Conservation (phyloP, 23 tunicate genomes). For the Trididemnum nubilum region DNA sequence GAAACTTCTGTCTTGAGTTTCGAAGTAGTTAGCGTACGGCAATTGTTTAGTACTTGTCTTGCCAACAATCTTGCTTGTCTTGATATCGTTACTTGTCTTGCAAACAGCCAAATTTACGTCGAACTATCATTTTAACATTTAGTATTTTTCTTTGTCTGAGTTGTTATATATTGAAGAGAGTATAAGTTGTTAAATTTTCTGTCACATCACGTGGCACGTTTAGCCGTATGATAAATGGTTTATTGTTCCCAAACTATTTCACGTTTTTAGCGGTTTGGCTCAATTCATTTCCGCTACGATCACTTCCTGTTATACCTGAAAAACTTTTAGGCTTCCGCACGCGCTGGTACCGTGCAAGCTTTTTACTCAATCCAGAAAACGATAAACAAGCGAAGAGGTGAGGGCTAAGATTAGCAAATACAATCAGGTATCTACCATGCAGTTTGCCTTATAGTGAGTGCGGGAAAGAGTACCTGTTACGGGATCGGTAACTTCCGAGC, state of each 20-base stretch:
- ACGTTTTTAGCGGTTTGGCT: conserved; percentile 28
- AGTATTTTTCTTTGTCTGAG: too few species aligned
- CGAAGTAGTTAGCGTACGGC: too few species aligned
- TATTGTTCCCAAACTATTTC: conserved; percentile 30
- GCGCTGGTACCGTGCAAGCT: background rate
- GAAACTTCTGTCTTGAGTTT: too few species aligned
- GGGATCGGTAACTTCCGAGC: too few species aligned
- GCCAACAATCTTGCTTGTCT: too few species aligned
- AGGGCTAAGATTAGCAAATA: background rate
- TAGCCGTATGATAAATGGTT: conserved; percentile 22
- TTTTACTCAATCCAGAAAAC: background rate
- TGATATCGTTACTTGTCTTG: too few species aligned
- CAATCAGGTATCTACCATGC: too few species aligned
- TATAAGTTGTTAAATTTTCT: background rate
- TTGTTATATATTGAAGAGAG: background rate
- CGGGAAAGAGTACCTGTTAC: background rate
- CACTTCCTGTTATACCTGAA: conserved; percentile 27
- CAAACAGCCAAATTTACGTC: too few species aligned
- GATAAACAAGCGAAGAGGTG: background rate
- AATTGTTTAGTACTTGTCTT: too few species aligned
- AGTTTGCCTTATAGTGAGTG: background rate
- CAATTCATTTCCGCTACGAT: background rate
- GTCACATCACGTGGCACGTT: background rate
- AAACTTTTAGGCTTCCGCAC: conserved; percentile 1
- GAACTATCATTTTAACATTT: too few species aligned